Conservation (phyloP, 2,888 invertebrate species). For the Meteorus colon region DNA sequence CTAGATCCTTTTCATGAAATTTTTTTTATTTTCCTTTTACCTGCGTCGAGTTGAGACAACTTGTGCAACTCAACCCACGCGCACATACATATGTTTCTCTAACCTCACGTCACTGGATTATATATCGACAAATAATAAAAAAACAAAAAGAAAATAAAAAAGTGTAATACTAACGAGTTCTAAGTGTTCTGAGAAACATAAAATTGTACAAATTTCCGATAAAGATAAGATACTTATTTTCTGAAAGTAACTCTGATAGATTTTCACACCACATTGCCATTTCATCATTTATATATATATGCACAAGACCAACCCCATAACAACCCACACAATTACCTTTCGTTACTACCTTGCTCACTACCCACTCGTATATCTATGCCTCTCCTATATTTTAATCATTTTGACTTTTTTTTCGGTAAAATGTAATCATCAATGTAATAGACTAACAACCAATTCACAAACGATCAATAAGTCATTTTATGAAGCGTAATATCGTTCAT, state of each 20-base stretch:
- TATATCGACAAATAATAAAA: constrained; percentile 9
- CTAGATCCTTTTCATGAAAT: constrained; percentile 34
- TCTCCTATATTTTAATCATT: background rate
- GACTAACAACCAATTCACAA: background rate
- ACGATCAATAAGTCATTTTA: constrained; percentile 19
- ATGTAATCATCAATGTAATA: constrained; percentile 12
- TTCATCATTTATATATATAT: background rate
- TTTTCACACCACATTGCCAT: constrained; percentile 2
- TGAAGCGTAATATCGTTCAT: background rate
- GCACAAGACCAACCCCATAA: background rate
- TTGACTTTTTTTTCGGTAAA: background rate
- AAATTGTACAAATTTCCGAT: constrained; percentile 3
- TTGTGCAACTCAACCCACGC: constrained; percentile 37
- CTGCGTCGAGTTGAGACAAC: constrained; percentile 1
- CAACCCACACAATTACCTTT: background rate
- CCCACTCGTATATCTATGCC: background rate
- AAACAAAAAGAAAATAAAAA: constrained; percentile 3
- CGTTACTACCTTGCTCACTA: background rate
- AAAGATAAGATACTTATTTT: background rate
- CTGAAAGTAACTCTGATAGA: background rate
- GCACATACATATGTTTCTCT: background rate
- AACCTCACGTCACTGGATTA: constrained; percentile 8
- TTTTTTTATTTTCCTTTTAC: constrained; percentile 19
- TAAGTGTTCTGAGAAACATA: constrained; percentile 10
- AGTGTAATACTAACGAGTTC: background rate